Evolutionary conservation across 2,888 invertebrate genomes (phyloP), one percentile per base, ranked within the genome.

Genomic region (Meandrusa payeni): DNA sequence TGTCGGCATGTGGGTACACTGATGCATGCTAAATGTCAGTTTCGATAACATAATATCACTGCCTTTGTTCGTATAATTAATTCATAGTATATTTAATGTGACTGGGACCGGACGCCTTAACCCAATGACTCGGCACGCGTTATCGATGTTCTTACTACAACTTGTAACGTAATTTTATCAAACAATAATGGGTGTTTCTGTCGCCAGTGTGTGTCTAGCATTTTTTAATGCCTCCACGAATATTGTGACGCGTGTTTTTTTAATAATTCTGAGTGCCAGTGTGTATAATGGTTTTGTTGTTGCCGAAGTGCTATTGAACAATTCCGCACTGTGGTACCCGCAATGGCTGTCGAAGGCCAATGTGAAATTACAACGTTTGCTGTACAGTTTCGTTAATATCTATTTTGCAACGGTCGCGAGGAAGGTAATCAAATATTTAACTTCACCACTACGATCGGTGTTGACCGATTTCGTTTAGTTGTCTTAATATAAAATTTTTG

Each of bases 271-370:
- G 4, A 78, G 76, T 59, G 75, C 79, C 1, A 63, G 62, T 41
- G 64, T 87, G 15, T 87, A 83, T 24, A 81, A 87, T 42, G 56
- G 61, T 11, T 86, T 87, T 52, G 73, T 86, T 44, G 53, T 83
- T 4, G 71, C 65, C 3, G 86, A 87, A 68, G 69, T 86, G 54
- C 70, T 83, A 34, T 44, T 85, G 6, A 81, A 86, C 42, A 80
- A 76, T 52, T 80, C 72, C 26, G 66, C 73, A 42, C 57, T 69
- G 19, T 63, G 82, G 51, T 86, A 81, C 41, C 82, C 83, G 0
- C 76, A 78, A 10, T 73, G 69, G 53, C 58, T 86, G 33, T 64
- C 71, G 0, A 69, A 70, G 11, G 22, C 12, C 5, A 44, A 32
- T 22, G 15, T 32, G 23, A 32, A 38, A 23, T 9, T 44, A 11